Conservation (phyloP, 1,140 invertebrate species). For the Anoplolepis gracilipes region DNA sequence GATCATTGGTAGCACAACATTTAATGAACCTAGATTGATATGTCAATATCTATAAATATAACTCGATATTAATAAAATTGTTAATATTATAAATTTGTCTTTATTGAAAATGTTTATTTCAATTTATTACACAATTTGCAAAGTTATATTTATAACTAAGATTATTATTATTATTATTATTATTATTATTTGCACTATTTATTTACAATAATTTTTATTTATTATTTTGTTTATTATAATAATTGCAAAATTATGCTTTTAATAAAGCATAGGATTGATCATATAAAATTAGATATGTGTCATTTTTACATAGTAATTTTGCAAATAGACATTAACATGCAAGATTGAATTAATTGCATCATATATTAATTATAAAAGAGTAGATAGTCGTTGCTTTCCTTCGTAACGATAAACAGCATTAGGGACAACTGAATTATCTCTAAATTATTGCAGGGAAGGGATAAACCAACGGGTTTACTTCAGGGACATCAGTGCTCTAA, state of each 20-base stretch:
- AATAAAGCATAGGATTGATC: not conserved
- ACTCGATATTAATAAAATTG: constrained; percentile 26
- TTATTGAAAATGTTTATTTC: not conserved
- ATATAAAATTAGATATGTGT: not conserved
- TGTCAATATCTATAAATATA: not conserved
- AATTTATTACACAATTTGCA: not conserved
- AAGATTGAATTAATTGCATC: not conserved
- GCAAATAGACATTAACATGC: not conserved
- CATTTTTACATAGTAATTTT: not conserved
- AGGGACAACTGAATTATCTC: constrained; percentile 49
- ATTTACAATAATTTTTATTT: not conserved
- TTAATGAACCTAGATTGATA: constrained; percentile 14
- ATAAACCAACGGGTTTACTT: constrained; percentile 55
- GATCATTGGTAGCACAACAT: not conserved
- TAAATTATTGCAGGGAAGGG: constrained; percentile 55
- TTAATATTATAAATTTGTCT: not conserved
- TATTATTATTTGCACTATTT: not conserved
- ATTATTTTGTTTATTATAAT: not conserved
- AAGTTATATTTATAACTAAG: not conserved
- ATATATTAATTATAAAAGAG: constrained; percentile 3
- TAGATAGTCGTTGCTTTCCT: not conserved
- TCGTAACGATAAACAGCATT: constrained; percentile 8
- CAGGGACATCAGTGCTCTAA: constrained; percentile 6
- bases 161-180: constrained; percentile 7
- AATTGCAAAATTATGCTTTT: not conserved